phyloP scores from a whole-genome alignment of 2,113 vertebrate genomes.

The Poecile atricapillus region DNA sequence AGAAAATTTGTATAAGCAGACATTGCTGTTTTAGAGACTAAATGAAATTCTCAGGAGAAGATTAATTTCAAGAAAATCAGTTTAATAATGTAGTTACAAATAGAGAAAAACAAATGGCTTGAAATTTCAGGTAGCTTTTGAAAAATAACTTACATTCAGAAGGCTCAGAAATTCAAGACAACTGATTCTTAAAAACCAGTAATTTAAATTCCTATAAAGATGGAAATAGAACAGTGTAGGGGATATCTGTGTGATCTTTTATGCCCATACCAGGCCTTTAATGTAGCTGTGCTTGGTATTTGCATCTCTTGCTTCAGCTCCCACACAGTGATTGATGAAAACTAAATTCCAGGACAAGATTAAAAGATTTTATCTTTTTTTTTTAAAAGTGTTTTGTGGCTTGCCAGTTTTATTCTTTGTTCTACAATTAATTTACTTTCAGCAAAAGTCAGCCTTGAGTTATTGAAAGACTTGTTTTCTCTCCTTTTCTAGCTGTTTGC shows the following conservation, averaged over 20 bases:
- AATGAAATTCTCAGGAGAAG: not conserved
- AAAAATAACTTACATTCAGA: not conserved
- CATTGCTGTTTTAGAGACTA: not conserved
- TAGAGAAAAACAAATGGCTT: not conserved
- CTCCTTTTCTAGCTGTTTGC: not conserved
- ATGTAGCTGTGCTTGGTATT: not conserved
- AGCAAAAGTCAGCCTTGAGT: not conserved
- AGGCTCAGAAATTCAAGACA: not conserved
- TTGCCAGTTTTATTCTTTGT: not conserved
- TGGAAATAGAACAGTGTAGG: not conserved
- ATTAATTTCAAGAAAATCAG: not conserved
- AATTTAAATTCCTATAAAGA: not conserved
- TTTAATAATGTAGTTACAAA: not conserved
- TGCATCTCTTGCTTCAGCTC: not conserved
- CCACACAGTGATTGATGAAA: not conserved
- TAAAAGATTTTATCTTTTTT: not conserved
- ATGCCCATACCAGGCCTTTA: not conserved
- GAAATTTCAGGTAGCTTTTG: not conserved
- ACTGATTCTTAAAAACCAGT: not conserved
- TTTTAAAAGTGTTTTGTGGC: not conserved
- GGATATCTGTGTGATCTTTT: not conserved
- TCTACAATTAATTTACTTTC: not conserved
- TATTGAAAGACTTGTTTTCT: not conserved
- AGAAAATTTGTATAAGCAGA: not conserved
- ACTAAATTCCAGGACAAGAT: not conserved